Base-by-base conservation (phyloP, 2,888 invertebrate species). In the Biston betularia region DNA sequence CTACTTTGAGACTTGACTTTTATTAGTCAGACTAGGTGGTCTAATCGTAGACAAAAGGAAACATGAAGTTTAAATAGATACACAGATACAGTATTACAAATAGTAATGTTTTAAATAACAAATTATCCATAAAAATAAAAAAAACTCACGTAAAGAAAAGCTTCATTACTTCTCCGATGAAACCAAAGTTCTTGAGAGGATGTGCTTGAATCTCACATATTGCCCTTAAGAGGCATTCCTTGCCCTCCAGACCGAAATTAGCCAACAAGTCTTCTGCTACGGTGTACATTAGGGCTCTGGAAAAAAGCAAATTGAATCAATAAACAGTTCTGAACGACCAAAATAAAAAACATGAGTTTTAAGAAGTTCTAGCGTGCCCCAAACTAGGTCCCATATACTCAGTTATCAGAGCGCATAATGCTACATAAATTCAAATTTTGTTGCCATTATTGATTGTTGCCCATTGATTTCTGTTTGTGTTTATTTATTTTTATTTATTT, bases 121-220 rank as follows among this genome's bases (percentile, higher is more conserved):
- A n/a, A 1, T 44, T 44, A 44, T 44, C 11, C 11, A n/a, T 12
- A 8, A 10, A 34, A 34, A n/a, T 11, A 10, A 34, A 34, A n/a
- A 50, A 35, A 66, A 94, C 96, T 95, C 86, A 97, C 97, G 97
- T 97, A 78, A 98, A 95, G 84, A 98, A 97, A 7, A 98, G 86
- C 82, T 97, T 97, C 74, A 97, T 93, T 79, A 97, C 95, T 93
- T 98, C 98, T 0, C 98, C 98, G 50, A 97, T 86, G 57, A 98
- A 95, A 6, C 98, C 98, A 76, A 96, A 97, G 77, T 97, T 96
- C 56, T 94, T 95, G 69, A 97, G 87, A 0, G 96, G 96, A 80
- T 97, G 96, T 0, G 98, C 96, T 79, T 98, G 97, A 49, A 97
- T 96, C 88, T 98, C 98, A 79, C 98, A 98, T 69, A 98, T 97